Conservation (phyloP, 2,888 invertebrate genomes). For the Plagodis dolabraria region DNA sequence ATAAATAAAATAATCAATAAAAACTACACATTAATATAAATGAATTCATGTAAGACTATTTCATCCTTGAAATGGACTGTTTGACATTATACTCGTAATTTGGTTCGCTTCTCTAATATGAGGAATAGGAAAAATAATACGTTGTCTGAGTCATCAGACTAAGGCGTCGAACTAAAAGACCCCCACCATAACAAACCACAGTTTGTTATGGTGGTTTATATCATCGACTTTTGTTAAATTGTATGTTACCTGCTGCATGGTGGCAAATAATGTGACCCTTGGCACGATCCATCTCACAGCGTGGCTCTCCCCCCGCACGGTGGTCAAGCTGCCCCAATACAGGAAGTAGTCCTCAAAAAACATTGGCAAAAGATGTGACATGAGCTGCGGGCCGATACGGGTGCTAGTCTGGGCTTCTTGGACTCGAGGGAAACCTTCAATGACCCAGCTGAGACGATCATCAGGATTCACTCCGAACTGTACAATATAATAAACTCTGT, state of each 20-base stretch:
- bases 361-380: constrained; percentile 79
- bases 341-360: constrained; percentile 87
- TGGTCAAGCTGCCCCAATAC: constrained; percentile 86
- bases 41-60: too few relatives aligned
- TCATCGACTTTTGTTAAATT: too few relatives aligned
- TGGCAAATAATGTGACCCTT: constrained; percentile 83
- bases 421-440: constrained; percentile 77
- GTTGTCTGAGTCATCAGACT: too few relatives aligned
- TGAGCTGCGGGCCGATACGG: constrained; percentile 77
- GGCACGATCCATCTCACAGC: constrained; percentile 87
- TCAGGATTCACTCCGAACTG: constrained; percentile 81
- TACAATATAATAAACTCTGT: constrained; percentile 1
- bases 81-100: too few relatives aligned
- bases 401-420: constrained; percentile 76
- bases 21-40: too few relatives aligned
- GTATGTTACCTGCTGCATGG: constrained; percentile 81
- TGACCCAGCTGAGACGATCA: constrained; percentile 65
- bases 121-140: too few relatives aligned
- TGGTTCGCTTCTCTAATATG: too few relatives aligned
- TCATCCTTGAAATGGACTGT: too few relatives aligned
- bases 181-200: too few relatives aligned
- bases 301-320: constrained; percentile 65
- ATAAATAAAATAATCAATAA: too few relatives aligned
- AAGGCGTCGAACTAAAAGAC: too few relatives aligned
- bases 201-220: too few relatives aligned